Conservation (phyloP, 1,140 invertebrate species). For the Melipona quadrifasciata region DNA sequence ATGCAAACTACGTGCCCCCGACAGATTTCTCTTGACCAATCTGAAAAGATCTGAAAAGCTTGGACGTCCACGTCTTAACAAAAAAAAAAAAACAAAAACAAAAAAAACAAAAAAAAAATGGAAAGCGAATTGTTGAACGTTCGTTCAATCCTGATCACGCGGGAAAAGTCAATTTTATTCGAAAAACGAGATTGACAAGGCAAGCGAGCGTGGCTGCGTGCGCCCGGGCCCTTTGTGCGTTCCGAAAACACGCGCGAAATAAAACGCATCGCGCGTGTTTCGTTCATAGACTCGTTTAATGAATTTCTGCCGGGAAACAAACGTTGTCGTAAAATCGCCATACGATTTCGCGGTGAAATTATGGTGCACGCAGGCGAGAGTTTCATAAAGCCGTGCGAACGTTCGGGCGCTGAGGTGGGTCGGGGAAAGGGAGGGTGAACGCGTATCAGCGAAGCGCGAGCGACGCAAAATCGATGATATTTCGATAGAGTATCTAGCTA, state of each 20-base stretch:
- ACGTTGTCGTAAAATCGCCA: not conserved
- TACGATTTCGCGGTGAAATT: constrained; percentile 16
- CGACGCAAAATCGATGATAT: constrained; percentile 34
- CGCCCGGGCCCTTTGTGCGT: not conserved
- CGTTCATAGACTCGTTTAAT: constrained; percentile 12
- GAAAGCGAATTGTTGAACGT: not conserved
- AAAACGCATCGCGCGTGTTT: not conserved
- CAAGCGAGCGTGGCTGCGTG: too few species aligned
- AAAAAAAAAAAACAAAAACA: too few species aligned
- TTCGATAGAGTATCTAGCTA: not conserved
- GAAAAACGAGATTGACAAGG: not conserved
- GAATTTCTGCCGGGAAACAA: constrained; percentile 17
- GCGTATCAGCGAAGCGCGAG: not conserved
- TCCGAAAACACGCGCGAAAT: not conserved
- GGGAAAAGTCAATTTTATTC: not conserved
- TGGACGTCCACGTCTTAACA: too few species aligned
- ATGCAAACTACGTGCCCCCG: too few species aligned
- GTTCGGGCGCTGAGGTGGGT: not conserved
- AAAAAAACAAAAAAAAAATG: not conserved
- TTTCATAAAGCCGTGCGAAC: constrained; percentile 4
- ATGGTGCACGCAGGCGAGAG: constrained; percentile 3
- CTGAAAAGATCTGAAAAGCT: too few species aligned
- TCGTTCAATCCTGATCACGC: not conserved
- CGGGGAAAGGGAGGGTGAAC: not conserved
- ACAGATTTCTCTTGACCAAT: too few species aligned